Evolutionary conservation across 1,140 invertebrate species (phyloP).

Genomic region (Nomia melanderi): DNA sequence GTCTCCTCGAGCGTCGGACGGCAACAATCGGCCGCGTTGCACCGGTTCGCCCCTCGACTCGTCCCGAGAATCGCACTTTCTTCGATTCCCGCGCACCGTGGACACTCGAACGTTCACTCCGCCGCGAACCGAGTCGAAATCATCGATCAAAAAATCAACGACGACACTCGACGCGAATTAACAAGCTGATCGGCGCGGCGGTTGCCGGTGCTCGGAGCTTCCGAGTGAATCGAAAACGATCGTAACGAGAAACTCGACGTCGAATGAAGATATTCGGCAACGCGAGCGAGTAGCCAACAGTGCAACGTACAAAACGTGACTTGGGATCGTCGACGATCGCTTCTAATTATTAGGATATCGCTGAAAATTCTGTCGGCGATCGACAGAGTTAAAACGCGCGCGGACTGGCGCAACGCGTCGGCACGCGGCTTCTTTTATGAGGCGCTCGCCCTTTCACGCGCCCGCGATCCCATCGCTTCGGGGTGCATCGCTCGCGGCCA

Average conservation of each 20-base stretch:
- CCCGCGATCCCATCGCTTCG: conserved; percentile 35
- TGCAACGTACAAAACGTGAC: too few species aligned
- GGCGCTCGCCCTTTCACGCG: conserved; percentile 54
- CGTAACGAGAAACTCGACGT: too few species aligned
- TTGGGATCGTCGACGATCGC: too few species aligned
- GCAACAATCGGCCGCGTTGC: background rate
- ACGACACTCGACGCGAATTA: background rate
- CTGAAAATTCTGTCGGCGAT: too few species aligned
- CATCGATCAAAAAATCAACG: background rate
- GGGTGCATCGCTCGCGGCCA: conserved; percentile 42
- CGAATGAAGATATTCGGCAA: too few species aligned
- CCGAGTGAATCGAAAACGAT: too few species aligned
- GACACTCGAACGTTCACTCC: background rate
- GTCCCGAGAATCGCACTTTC: background rate
- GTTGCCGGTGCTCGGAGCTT: too few species aligned
- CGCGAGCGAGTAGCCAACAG: too few species aligned
- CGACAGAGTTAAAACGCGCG: too few species aligned
- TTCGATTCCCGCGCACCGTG: background rate
- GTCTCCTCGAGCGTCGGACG: background rate
- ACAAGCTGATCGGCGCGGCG: too few species aligned
- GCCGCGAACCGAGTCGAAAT: background rate
- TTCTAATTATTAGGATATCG: too few species aligned
- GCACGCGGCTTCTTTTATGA: conserved; percentile 58
- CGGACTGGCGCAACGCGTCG: conserved; percentile 25
- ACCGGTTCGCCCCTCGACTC: background rate